phyloP scores from a whole-genome alignment of 2,113 vertebrate genomes.

The Neopipo cinnamomea region DNA sequence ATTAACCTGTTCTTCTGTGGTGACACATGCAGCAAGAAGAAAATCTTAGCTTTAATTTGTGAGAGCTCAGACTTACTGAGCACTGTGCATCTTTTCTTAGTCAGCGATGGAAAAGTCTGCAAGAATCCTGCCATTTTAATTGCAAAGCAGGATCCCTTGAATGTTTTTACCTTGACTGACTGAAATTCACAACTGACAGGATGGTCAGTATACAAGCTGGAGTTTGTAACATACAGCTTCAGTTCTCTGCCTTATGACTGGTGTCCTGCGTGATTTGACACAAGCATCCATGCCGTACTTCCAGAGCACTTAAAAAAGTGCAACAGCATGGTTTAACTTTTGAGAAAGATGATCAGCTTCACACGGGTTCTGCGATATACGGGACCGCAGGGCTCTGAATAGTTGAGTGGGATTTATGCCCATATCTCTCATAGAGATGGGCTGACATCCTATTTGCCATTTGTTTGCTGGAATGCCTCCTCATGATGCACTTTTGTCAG shows the following conservation, averaged over 20 bases:
- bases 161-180: neutral
- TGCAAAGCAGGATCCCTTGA: neutral
- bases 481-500: accelerated
- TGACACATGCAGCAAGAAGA: neutral
- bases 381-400: neutral
- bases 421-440: neutral
- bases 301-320: neutral
- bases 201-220: neutral
- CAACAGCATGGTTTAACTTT: neutral
- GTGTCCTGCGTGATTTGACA: neutral
- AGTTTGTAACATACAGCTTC: neutral
- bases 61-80: neutral
- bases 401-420: neutral
- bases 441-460: neutral
- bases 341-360: neutral
- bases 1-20: neutral
- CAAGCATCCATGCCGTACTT: neutral
- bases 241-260: neutral
- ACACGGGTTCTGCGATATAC: neutral
- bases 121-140: neutral
- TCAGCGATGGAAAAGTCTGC: neutral
- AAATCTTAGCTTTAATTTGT: neutral
- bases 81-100: neutral
- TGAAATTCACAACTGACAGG: neutral
- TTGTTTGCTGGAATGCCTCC: neutral